Percentiles rank a stretch among this genome's conserved stretches.
Evolutionary conservation across 1,140 invertebrate species (phyloP).

Genomic region (Armadillidium nasatum): DNA sequence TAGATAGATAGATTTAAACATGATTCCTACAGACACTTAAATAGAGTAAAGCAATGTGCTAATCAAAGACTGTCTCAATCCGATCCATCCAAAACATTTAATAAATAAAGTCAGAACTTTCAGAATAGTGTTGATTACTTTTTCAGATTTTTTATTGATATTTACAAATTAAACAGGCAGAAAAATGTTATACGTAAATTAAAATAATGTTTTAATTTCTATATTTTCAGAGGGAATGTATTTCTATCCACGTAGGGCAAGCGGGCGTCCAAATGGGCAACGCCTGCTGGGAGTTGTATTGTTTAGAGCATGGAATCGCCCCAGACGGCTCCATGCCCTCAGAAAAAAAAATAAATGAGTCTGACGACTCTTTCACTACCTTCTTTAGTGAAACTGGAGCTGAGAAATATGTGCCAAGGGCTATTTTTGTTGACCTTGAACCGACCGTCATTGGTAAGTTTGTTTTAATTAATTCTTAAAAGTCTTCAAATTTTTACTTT

Average conservation of each 20-base stretch:
- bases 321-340: conserved; percentile 32
- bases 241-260: conserved; percentile 55
- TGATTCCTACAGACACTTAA: too few species aligned
- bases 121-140: too few species aligned
- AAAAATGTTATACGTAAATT: too few species aligned
- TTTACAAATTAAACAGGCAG: too few species aligned
- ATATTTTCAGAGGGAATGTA: conserved; percentile 52
- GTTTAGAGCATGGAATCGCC: conserved; percentile 51
- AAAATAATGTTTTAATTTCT: not conserved
- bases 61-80: too few species aligned
- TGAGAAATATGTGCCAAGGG: conserved; percentile 51
- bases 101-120: too few species aligned
- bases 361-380: conserved; percentile 55
- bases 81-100: too few species aligned
- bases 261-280: conserved; percentile 59
- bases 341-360: conserved; percentile 28
- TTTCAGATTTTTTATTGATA: too few species aligned
- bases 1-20: too few species aligned
- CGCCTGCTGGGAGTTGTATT: conserved; percentile 59
- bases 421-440: conserved; percentile 46
- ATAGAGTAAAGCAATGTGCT: too few species aligned
- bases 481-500: too few species aligned
- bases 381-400: conserved; percentile 56
- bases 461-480: too few species aligned
- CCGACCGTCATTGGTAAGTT: conserved; percentile 45